Evolutionary conservation across 2,888 invertebrate genomes (phyloP).

Genomic region (Alviniconcha strummeri): DNA sequence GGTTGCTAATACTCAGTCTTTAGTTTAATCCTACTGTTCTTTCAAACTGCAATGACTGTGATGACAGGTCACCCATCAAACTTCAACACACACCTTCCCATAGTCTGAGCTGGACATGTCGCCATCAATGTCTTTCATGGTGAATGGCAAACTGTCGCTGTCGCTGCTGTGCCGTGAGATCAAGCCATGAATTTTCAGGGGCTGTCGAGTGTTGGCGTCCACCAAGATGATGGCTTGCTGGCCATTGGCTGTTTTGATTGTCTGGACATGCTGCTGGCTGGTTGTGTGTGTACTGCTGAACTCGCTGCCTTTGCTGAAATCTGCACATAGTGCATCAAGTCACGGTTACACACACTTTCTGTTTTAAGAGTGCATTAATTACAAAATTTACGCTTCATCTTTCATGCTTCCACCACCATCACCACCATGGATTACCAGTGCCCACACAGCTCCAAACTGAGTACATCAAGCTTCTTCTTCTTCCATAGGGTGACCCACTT

Average conservation of each 20-base stretch:
- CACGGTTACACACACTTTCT: neutral
- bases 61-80: no score
- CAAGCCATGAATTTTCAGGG: neutral
- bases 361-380: no score
- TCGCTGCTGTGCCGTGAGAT: conserved; percentile 25
- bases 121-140: conserved; percentile 58
- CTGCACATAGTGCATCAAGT: conserved; percentile 9
- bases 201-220: conserved; percentile 3
- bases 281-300: neutral
- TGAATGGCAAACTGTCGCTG: conserved; percentile 55
- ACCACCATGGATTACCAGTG: no score
- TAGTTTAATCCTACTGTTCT: no score
- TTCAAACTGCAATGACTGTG: no score
- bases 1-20: no score
- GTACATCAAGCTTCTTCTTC: no score
- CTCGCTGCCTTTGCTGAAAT: conserved; percentile 13
- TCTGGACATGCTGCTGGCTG: conserved; percentile 27
- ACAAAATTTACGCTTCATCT: no score
- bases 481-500: no score
- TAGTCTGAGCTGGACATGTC: conserved; percentile 40
- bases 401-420: no score
- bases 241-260: conserved; percentile 14
- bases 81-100: conserved; percentile 11
- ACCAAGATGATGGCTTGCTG: conserved; percentile 25
- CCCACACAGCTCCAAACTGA: no score